Evolutionary conservation across 2,113 vertebrate species (phyloP).

Genomic region (Onychostruthus taczanowskii): DNA sequence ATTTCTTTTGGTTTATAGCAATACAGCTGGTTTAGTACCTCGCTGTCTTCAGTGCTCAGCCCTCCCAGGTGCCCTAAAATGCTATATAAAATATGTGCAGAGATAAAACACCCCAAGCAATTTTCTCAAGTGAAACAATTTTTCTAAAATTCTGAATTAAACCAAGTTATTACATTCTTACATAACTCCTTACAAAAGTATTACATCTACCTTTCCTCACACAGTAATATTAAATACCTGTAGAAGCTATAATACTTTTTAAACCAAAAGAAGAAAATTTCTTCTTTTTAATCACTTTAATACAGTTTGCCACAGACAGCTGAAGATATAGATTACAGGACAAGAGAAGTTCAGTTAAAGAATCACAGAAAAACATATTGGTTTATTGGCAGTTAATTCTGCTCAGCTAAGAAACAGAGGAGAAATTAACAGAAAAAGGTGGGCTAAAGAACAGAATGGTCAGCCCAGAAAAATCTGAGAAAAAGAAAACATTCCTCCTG

Average conservation of each 20-base stretch:
- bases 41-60: background rate
- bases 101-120: background rate
- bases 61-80: background rate
- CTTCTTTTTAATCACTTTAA: background rate
- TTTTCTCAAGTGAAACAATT: background rate
- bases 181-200: background rate
- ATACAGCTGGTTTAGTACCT: background rate
- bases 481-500: background rate
- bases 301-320: background rate
- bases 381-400: background rate
- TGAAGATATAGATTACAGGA: rapidly evolving
- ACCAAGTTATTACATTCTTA: background rate
- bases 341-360: background rate
- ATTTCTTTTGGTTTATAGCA: background rate
- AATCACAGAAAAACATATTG: background rate
- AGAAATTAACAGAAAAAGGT: background rate
- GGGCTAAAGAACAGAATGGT: background rate
- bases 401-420: background rate
- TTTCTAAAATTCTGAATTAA: background rate
- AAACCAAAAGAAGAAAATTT: background rate
- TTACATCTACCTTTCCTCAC: background rate
- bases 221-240: background rate
- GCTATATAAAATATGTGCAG: background rate
- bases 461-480: background rate
- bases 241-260: background rate